Conservation (phyloP, 2,113 vertebrate species). For the Okapia johnstoni region DNA sequence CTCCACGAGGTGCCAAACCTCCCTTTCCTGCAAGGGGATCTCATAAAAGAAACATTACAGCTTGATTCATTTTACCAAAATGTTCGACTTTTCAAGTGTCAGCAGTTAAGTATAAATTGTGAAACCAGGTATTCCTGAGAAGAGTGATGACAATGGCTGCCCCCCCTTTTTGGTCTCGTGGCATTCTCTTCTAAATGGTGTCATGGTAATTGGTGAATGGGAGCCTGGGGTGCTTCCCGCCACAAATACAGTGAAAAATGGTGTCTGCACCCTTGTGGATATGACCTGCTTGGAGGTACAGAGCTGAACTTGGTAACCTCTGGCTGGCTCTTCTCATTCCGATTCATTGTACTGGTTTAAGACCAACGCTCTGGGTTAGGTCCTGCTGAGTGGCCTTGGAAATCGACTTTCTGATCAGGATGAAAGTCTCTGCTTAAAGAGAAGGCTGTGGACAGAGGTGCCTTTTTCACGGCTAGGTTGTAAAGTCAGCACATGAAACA, state of each 20-base stretch:
- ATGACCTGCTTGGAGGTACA: conserved; percentile 54
- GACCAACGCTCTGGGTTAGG: conserved; percentile 56
- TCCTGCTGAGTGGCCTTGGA: conserved; percentile 74
- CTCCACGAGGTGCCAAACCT: conserved; percentile 81
- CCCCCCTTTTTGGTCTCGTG: conserved; percentile 57
- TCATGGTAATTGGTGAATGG: conserved; percentile 73
- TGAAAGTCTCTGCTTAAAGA: conserved; percentile 67
- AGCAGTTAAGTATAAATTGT: conserved; percentile 77
- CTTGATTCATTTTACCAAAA: conserved; percentile 84
- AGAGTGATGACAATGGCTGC: conserved; percentile 71
- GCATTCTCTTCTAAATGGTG: conserved; percentile 76
- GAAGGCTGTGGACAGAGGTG: conserved; percentile 61
- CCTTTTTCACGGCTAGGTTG: conserved; percentile 71
- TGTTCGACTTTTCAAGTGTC: conserved; percentile 77
- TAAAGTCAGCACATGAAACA: conserved; percentile 74
- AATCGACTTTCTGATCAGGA: conserved; percentile 74
- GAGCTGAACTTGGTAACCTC: conserved; percentile 58
- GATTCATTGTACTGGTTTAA: conserved; percentile 62
- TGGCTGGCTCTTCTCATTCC: conserved; percentile 53
- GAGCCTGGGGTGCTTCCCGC: conserved; percentile 56
- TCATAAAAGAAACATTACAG: conserved; percentile 83
- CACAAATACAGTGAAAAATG: conserved; percentile 60
- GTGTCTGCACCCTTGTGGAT: conserved; percentile 51
- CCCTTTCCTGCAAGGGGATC: conserved; percentile 74
- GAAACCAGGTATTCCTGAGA: conserved; percentile 73